Evolutionary conservation across 37 sponge, comb jelly and placozoan genomes (phyloP).

Genomic region (Beroe forskalii): DNA sequence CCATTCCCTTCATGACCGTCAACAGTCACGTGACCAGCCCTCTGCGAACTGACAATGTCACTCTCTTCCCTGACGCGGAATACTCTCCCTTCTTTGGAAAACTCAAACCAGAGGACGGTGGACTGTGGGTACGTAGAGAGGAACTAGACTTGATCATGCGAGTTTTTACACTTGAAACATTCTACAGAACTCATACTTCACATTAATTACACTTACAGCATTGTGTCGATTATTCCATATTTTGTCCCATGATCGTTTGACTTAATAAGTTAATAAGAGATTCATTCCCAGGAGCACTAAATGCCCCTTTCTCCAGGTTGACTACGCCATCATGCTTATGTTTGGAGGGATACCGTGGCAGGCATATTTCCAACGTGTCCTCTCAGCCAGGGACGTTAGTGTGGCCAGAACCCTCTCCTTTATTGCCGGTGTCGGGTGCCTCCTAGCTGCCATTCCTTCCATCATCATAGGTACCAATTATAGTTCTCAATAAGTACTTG

Average conservation of each 20-base stretch:
- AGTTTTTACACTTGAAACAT: no score
- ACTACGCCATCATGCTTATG: conserved; percentile 64
- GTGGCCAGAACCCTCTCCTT: conserved; percentile 42
- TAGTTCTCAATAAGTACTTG: no score
- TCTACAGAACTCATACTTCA: no score
- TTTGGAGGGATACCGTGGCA: conserved; percentile 63
- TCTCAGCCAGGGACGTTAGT: conserved; percentile 24
- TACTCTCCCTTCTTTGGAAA: conserved; percentile 37
- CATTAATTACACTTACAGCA: no score
- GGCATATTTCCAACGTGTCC: conserved; percentile 59
- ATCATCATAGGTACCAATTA: conserved; percentile 34
- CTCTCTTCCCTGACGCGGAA: neutral
- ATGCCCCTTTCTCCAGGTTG: no score
- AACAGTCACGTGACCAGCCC: neutral
- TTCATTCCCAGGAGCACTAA: no score
- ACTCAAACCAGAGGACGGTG: neutral
- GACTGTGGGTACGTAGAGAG: conserved; percentile 52
- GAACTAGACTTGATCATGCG: no score
- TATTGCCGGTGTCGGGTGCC: conserved; percentile 23
- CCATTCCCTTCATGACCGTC: conserved; percentile 22
- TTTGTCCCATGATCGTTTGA: no score
- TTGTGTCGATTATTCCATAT: no score
- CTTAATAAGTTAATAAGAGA: no score
- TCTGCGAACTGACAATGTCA: neutral
- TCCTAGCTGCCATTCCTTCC: conserved; percentile 51